phyloP scores from a whole-genome alignment of 2,113 vertebrate genomes.

The Dermatemys mawii region DNA sequence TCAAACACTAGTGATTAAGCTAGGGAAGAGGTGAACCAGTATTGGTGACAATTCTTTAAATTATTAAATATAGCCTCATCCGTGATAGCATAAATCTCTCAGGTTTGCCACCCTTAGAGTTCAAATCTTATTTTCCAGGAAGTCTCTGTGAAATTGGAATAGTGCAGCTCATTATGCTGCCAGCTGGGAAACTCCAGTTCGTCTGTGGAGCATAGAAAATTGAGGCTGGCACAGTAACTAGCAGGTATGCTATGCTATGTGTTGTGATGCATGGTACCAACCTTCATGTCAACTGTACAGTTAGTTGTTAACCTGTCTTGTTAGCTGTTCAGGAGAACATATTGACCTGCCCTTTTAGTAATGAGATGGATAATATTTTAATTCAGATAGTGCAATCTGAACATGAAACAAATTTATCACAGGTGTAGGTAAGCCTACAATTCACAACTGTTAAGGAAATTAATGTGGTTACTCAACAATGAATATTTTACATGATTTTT shows the following conservation, averaged over 20 bases:
- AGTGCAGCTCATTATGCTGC: constrained; percentile 25
- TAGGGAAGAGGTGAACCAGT: background rate
- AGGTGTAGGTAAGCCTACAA: background rate
- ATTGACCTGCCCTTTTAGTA: constrained; percentile 11
- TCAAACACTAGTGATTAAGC: background rate
- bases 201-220: constrained; percentile 10
- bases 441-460: background rate
- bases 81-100: background rate
- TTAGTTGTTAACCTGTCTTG: constrained; percentile 26
- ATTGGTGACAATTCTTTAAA: background rate
- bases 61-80: background rate
- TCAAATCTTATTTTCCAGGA: constrained; percentile 23
- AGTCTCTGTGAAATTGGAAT: constrained; percentile 28
- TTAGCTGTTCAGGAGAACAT: background rate
- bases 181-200: constrained; percentile 7
- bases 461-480: background rate
- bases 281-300: background rate
- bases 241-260: background rate
- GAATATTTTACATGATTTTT: too few relatives aligned
- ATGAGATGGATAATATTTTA: background rate
- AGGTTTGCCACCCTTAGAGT: background rate
- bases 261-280: background rate
- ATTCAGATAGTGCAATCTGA: background rate
- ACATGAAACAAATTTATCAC: background rate
- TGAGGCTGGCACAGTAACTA: constrained; percentile 16